Base-by-base conservation (phyloP, 2,113 vertebrate species). In the Perccottus glenii region DNA sequence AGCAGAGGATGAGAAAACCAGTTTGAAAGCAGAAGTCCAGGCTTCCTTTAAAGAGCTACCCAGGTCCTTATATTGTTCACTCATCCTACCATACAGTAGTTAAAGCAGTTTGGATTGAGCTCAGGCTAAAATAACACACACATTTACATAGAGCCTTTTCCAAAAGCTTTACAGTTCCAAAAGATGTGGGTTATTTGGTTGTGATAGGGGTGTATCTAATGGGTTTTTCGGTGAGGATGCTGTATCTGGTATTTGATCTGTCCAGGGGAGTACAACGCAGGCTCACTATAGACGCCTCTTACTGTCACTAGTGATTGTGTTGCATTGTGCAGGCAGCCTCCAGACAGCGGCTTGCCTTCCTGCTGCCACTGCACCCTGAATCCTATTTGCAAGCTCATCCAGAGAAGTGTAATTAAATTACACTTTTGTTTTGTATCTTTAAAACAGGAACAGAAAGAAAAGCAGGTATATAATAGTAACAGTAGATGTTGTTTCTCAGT, bases 221-320 rank as follows among this genome's bases (percentile, higher is more conserved):
- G 57, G 49, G 62, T 71, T 75, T 27, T 49, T 36, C 45, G 9
- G 67, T 42, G 60, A 67, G 27, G 38, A 12, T 60, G 45, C 67
- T 32, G 55, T 52, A 62, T 69, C 70, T 78, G 55, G 12, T 57
- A 43, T 81, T 63, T 70, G 55, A 75, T 77, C 65, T 59, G 70
- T 65, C 60, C 74, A 82, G 64, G 72, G 58, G 50, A 59, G 36
- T n/a, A 47, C 67, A 49, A 38, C 14, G 16, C n/a, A 52, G 49
- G 32, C 66, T 36, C 50, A 19, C 56, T 45, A 19, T 5, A 16
- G 6, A 43, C 2, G 9, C 75, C 64, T 56, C 71, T 66, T 67
- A 76, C 77, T 81, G 81, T 85, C 85, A 75, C 67, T 70, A 84
- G 43, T 72, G 44, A 74, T 82, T 73, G 51, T 51, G 40, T 67